These are phyloP conservation scores for Cyanoderma ruficeps DNA, from an alignment of 2,113 vertebrate species.

Conservation along the genomic window DNA sequence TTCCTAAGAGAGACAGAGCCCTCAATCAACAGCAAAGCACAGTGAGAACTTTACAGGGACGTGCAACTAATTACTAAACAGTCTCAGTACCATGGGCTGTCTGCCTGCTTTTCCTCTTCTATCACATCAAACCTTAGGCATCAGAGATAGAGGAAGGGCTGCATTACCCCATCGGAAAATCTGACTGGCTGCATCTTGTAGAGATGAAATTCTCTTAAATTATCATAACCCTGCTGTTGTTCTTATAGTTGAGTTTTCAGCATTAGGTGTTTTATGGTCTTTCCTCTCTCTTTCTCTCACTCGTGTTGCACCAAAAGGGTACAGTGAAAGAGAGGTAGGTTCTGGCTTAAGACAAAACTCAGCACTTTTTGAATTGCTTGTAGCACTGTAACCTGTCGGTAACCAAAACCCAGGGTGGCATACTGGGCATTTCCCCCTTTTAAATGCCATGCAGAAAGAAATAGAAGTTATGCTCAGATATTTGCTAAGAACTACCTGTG, in stretches of 20 bases:
- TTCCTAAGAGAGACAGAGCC: neutral
- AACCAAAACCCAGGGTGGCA: neutral
- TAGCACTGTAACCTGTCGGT: neutral
- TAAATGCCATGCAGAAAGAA: neutral
- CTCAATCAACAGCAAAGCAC: neutral
- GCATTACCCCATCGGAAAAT: neutral
- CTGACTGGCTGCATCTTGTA: neutral
- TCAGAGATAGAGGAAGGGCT: neutral
- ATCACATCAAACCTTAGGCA: neutral
- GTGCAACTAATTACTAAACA: slow-evolving; percentile 19
- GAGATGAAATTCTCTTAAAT: neutral
- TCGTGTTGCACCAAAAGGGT: neutral
- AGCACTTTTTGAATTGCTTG: neutral
- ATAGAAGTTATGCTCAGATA: neutral
- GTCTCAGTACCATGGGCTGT: neutral
- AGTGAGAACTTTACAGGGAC: neutral
- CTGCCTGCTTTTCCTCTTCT: neutral
- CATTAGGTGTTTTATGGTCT: neutral
- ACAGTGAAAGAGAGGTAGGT: neutral
- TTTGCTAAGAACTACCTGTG: neutral
- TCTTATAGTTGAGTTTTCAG: neutral
- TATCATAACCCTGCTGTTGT: neutral
- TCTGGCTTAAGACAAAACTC: neutral
- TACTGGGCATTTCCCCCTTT: neutral
- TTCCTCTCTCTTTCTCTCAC: neutral